Evolutionary conservation across 2,888 invertebrate species (phyloP).

Genomic region (Rhingia rostrata): DNA sequence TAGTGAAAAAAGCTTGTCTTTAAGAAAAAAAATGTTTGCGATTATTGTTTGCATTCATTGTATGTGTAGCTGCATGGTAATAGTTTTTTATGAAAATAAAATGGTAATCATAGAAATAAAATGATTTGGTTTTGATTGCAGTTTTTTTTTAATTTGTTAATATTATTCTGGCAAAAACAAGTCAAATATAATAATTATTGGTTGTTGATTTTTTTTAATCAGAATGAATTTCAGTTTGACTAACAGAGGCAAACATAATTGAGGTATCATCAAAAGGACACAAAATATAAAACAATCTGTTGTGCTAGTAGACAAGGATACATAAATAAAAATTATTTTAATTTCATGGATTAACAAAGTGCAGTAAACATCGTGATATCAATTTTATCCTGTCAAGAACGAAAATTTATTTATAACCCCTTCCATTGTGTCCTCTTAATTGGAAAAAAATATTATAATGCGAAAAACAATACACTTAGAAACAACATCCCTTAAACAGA

Average conservation of each 20-base stretch:
- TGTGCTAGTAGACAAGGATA: too few species aligned
- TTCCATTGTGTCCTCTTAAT: background rate
- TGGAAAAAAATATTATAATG: background rate
- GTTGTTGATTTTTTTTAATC: too few species aligned
- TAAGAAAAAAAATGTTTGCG: constrained; percentile 17
- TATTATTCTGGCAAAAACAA: too few species aligned
- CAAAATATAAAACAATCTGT: too few species aligned
- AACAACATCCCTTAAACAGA: background rate
- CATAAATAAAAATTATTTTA: background rate
- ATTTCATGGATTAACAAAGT: background rate
- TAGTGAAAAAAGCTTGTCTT: constrained; percentile 27
- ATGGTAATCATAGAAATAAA: background rate
- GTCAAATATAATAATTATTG: too few species aligned
- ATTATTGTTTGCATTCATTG: background rate
- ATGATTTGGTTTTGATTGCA: constrained; percentile 2
- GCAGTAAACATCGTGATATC: background rate
- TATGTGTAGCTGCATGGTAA: constrained; percentile 22
- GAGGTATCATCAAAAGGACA: too few species aligned
- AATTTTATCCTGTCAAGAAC: background rate
- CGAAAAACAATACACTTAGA: background rate
- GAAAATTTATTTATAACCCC: background rate
- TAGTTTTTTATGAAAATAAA: background rate
- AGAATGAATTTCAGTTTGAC: too few species aligned
- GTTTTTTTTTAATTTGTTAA: background rate
- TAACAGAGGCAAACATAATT: too few species aligned